Conservation (phyloP, 2,113 vertebrate species). For the Sceloporus undulatus region DNA sequence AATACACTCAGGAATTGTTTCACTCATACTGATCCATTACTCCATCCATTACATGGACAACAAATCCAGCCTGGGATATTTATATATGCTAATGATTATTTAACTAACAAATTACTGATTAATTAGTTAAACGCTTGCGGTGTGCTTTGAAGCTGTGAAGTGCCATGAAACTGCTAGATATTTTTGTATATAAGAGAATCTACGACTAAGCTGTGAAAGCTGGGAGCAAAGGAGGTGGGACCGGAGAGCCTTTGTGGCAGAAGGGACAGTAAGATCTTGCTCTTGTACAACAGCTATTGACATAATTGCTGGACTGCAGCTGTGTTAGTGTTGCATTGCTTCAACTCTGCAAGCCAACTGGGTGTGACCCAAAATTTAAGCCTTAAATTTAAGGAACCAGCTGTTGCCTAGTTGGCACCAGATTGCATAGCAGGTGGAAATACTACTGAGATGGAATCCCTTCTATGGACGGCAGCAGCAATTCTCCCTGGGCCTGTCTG, state of each 20-base stretch:
- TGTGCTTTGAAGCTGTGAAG: slow-evolving; percentile 39
- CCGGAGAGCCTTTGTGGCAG: background rate
- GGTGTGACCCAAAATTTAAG: slow-evolving; percentile 16
- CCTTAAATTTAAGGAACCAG: background rate
- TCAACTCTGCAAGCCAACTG: slow-evolving; percentile 9
- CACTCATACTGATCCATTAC: slow-evolving; percentile 28
- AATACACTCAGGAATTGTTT: slow-evolving; percentile 35
- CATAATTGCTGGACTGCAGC: background rate
- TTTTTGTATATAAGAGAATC: slow-evolving; percentile 25
- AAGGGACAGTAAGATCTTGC: background rate
- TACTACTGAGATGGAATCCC: slow-evolving; percentile 27
- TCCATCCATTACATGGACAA: slow-evolving; percentile 44
- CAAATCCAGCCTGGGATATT: slow-evolving; percentile 43
- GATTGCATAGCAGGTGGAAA: background rate
- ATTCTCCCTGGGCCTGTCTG: background rate
- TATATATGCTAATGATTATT: slow-evolving; percentile 47
- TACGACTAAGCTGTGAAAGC: slow-evolving; percentile 39
- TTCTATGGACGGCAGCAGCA: background rate
- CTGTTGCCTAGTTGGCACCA: background rate
- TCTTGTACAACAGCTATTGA: background rate
- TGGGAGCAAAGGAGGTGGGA: slow-evolving; percentile 2
- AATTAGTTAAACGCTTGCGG: slow-evolving; percentile 48
- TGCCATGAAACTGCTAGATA: background rate
- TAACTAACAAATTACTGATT: slow-evolving; percentile 55
- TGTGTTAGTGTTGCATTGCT: background rate